A percentile compares a stretch with the other conserved stretches of the same genome.
Evolutionary conservation across 2,888 invertebrate genomes (phyloP).

Genomic region (Apantesis nais): DNA sequence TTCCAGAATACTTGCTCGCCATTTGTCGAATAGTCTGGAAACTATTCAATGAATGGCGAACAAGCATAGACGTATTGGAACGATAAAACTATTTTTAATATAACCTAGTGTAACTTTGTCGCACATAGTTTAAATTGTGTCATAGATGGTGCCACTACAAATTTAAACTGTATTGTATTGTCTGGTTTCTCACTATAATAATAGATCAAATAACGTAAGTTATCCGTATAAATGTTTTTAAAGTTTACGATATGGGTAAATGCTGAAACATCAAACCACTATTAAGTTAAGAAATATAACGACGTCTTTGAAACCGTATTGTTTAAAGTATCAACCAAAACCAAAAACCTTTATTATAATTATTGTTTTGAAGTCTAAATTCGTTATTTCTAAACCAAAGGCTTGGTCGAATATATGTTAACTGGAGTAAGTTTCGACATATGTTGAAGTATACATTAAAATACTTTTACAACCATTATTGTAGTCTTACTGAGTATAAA

Average conservation of each 20-base stretch:
- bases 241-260: too few species aligned
- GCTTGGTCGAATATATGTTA: too few species aligned
- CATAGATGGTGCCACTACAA: conserved; percentile 8
- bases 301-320: neutral
- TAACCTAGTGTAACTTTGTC: conserved; percentile 28
- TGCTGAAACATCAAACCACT: neutral
- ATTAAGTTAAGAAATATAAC: neutral
- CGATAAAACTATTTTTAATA: conserved; percentile 48
- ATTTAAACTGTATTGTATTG: conserved; percentile 8
- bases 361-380: too few species aligned
- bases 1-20: conserved; percentile 22
- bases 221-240: neutral
- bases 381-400: too few species aligned
- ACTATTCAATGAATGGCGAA: conserved; percentile 32
- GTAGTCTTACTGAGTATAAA: too few species aligned
- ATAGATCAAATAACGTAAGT: neutral
- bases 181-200: neutral
- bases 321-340: neutral
- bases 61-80: conserved; percentile 20
- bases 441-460: too few species aligned
- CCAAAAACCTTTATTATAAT: too few species aligned
- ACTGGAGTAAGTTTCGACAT: too few species aligned
- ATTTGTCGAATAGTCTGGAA: conserved; percentile 16
- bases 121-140: conserved; percentile 32
- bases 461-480: too few species aligned